A percentile compares a stretch with the other conserved stretches of the same genome.
These are phyloP conservation scores for Anodontia alba DNA, from an alignment of 2,888 invertebrate genomes.

Conservation along the genomic window DNA sequence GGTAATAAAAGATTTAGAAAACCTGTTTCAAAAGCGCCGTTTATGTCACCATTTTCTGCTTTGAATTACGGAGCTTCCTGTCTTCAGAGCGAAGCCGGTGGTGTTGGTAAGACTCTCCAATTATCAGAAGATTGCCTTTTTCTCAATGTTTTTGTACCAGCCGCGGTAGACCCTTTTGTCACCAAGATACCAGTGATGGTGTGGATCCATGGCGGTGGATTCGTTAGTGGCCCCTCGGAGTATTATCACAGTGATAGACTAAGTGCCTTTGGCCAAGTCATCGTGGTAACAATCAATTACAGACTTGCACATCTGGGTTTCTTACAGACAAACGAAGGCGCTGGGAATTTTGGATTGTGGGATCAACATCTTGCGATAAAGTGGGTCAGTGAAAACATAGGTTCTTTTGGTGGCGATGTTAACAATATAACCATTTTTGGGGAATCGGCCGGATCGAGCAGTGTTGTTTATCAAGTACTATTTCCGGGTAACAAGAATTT, in stretches of 20 bases:
- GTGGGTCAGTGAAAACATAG: neutral
- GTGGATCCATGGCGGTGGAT: neutral
- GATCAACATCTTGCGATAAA: no score
- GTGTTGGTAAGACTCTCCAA: neutral
- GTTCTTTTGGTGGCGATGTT: neutral
- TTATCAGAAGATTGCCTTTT: neutral
- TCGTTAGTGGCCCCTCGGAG: neutral
- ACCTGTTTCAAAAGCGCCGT: neutral
- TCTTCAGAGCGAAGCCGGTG: neutral
- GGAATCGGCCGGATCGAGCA: neutral
- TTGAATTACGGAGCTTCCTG: neutral
- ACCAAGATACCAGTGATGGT: neutral
- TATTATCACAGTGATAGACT: neutral
- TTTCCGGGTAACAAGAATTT: neutral
- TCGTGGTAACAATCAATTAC: no score
- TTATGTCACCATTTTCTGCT: neutral
- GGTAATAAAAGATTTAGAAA: neutral
- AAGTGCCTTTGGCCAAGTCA: neutral
- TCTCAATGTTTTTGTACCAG: neutral
- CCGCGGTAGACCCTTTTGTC: neutral
- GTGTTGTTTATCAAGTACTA: neutral
- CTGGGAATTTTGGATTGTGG: no score
- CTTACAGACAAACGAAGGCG: no score
- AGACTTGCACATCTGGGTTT: no score
- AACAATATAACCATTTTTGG: constrained; percentile 2